phyloP scores from a whole-genome alignment of 2,888 invertebrate genomes.

The Tetranychus truncatus region DNA sequence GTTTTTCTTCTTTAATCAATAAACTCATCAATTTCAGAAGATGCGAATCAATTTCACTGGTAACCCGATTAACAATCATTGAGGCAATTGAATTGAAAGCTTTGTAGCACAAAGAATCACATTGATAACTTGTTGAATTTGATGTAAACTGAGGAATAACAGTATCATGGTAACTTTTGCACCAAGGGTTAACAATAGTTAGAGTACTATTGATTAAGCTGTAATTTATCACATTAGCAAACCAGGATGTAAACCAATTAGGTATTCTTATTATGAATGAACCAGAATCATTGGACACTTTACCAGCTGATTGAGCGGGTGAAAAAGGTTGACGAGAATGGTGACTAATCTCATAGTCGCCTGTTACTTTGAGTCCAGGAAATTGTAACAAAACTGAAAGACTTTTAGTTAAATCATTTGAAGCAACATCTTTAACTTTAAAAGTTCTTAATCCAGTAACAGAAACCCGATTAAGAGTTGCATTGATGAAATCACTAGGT shows the following conservation, averaged over 20 bases:
- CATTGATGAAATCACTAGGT: not conserved
- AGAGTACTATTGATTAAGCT: not conserved
- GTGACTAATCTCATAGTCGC: not conserved
- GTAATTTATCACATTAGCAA: not conserved
- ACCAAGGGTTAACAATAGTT: not conserved
- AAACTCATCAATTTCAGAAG: not conserved
- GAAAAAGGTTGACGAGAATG: not conserved
- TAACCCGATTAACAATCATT: not conserved
- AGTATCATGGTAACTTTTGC: not conserved
- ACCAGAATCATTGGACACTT: not conserved
- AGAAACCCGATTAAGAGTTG: not conserved
- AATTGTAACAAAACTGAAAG: slow-evolving; percentile 2
- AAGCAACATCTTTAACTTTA: slow-evolving; percentile 4
- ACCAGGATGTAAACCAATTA: not conserved
- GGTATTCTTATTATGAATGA: not conserved
- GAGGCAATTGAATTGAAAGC: not conserved
- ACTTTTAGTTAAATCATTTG: not conserved
- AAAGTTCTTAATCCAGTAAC: not conserved
- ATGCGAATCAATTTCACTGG: not conserved
- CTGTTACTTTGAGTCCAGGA: not conserved
- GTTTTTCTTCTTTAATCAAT: not conserved
- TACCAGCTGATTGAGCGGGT: not conserved
- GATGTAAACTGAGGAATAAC: not conserved
- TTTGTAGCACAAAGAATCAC: not conserved
- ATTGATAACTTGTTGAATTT: not conserved